Evolutionary conservation across 2,113 vertebrate species (phyloP), one percentile per base, ranked within the genome.

Genomic region (Takifugu flavidus): DNA sequence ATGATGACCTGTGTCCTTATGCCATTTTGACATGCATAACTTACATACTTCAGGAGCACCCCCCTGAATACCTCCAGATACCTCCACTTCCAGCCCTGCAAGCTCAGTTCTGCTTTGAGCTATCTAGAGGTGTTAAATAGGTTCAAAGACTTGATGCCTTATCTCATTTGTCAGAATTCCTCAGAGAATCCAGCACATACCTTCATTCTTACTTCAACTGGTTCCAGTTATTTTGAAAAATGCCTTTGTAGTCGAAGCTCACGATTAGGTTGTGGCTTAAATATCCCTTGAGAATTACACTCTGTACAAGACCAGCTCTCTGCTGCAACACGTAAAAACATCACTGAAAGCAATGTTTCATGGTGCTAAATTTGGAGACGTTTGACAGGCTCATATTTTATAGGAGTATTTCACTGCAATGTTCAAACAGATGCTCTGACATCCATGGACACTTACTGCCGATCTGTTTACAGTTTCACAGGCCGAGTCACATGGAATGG

Each of bases 1-100:
- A 58, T 49, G 25, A 82, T 83, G 79, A 82, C 78, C 77, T 62
- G 14, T 26, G 13, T 81, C 59, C 85, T 88, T 85, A 80, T 85
- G 65, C 59, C 11, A 58, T 63, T 87, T 82, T 25, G 85, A 89
- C 84, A 88, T 64, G 83, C 88, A 91, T 90, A 63, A 78, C 64
- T 90, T 75, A 58, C 89, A 89, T 90, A 75, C 74, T 12, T 71
- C 44, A 0, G 49, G 44, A 70, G 58, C 39, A 11, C 56, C 72
- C 67, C 47, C 46, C 26, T 26, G 29, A 65, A 63, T 43, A 27
- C 56, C 28, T 60, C 43, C 52, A 25, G 25, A 13, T 15, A 25
- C 29, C 49, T 50, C 49, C 47, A 27, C 57, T 57, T 7, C 56
- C 60, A 31, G 61, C 50, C 49, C 27, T 6, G 28, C 27, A 1